Evolutionary conservation across 2,797 vertebrate species (phyloP), one percentile per base, ranked within the genome.

Genomic region (Hydrolagus colliei): DNA sequence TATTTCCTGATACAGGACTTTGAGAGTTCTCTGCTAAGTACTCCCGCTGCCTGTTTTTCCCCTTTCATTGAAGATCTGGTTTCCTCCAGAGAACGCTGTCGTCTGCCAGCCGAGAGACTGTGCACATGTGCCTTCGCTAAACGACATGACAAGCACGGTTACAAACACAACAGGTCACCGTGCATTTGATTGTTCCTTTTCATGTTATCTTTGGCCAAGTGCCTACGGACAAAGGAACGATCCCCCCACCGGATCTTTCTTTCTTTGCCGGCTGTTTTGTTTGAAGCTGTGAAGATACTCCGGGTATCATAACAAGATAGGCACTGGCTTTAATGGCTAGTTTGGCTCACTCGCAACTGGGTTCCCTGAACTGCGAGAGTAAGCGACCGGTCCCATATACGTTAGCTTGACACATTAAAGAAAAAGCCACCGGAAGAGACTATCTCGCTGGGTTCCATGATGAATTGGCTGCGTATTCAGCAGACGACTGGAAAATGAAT

Each of bases 301-400:
- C 11, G 74, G 74, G 77, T 16, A 32, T 80, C 14, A 80, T 3
- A 80, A 80, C n/a, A 78, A 62, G 76, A 62, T 13, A 78, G 20
- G n/a, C 11, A 5, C 2, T 0, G 1, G n/a, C 76, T 79, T 61
- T 27, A 63, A 27, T 27, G 59, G 20, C 59, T n/a, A 61, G 10
- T 11, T 62, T 6, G n/a, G 76, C 74, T 27, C 27, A 27, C 27
- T 27, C 27, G 27, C 27, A 27, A 27, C 27, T 27, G 13, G 74
- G 41, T 32, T n/a, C 41, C 12, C 52, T 79, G 61, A 22, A 63
- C 18, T 63, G 1, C 41, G 6, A 52, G 41, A 3, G 41, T 52
- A 22, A 9, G 61, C 5, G 27, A 9, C 20, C 6, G 65, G 6
- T 12, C 22, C 62, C 16, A 14, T 12, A 14, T 13, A 27, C 1